Evolutionary conservation across 2,888 invertebrate species (phyloP).

Genomic region (Villa cingulata): DNA sequence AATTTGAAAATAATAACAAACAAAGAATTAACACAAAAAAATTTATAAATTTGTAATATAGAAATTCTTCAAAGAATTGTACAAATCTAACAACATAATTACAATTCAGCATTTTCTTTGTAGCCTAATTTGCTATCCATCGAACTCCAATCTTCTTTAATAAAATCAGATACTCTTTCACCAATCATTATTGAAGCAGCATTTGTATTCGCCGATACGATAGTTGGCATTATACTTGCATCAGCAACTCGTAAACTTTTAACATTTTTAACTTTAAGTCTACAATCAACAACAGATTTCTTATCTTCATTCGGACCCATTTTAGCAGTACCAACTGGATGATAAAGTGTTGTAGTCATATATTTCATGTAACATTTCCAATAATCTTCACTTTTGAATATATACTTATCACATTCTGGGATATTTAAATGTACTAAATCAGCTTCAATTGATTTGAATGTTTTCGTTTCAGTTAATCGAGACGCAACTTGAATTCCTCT

Average conservation of each 20-base stretch:
- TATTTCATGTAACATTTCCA: constrained; percentile 45
- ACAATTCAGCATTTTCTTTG: too few relatives aligned
- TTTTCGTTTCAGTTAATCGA: constrained; percentile 17
- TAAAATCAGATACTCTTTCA: constrained; percentile 62
- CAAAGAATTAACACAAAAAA: too few relatives aligned
- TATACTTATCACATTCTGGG: constrained; percentile 9
- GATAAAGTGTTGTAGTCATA: constrained; percentile 45
- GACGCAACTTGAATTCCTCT: constrained; percentile 38
- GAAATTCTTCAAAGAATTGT: too few relatives aligned
- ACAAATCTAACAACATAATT: too few relatives aligned
- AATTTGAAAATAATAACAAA: too few relatives aligned
- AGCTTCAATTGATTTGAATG: constrained; percentile 8
- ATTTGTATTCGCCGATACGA: constrained; percentile 57
- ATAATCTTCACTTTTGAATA: constrained; percentile 36
- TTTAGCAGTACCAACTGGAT: constrained; percentile 54
- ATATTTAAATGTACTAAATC: constrained; percentile 14
- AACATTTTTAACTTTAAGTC: constrained; percentile 43
- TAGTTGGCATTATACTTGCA: constrained; percentile 68
- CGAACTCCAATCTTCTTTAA: constrained; percentile 37
- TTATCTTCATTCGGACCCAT: constrained; percentile 44
- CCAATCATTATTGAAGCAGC: constrained; percentile 67
- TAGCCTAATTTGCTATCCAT: too few relatives aligned
- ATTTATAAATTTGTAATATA: too few relatives aligned
- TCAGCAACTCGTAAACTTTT: constrained; percentile 61
- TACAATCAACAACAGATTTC: constrained; percentile 39